Conservation (phyloP, 2,888 invertebrate species). For the Lepeophtheirus nordmannii region DNA sequence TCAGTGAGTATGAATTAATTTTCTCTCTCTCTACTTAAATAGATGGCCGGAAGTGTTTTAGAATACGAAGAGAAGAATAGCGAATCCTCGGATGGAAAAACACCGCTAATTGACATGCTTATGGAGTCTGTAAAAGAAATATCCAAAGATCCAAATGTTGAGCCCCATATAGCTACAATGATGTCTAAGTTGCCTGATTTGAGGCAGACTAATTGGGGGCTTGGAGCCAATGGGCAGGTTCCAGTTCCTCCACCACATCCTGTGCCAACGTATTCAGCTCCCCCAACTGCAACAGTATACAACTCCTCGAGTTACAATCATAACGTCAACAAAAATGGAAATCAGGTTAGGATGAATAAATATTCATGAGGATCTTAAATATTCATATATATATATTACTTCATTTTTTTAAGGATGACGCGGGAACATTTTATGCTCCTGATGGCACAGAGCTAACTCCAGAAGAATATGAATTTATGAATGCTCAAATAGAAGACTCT, state of each 20-base stretch:
- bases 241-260: background rate
- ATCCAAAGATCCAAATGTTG: background rate
- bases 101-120: background rate
- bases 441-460: background rate
- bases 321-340: background rate
- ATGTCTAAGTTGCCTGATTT: background rate
- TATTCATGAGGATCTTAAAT: background rate
- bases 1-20: background rate
- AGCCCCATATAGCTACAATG: background rate
- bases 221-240: background rate
- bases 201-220: background rate
- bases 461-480: background rate
- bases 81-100: background rate
- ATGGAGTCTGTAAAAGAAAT: background rate
- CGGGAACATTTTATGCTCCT: background rate
- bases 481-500: background rate
- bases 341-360: background rate
- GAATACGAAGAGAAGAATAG: background rate
- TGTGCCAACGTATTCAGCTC: background rate
- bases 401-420: background rate
- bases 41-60: conserved; percentile 1
- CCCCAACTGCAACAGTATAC: background rate
- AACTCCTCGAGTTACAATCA: background rate
- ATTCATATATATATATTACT: background rate
- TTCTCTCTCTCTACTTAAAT: background rate